phyloP scores from a whole-genome alignment of 2,888 invertebrate genomes.

The Pyrrhia umbra region DNA sequence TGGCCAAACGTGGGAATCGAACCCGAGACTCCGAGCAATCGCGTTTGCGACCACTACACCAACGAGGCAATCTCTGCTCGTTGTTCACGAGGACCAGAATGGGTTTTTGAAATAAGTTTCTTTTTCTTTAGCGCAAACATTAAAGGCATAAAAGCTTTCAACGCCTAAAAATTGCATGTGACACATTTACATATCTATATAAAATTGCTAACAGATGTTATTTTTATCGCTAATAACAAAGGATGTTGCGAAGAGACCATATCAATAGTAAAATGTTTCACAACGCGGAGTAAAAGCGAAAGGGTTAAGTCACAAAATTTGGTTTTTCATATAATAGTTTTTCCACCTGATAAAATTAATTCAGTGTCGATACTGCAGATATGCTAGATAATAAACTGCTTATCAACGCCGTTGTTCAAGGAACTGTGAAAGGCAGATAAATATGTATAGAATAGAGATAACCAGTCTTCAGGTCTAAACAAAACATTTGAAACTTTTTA shows the following conservation, averaged over 20 bases:
- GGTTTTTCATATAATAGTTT: constrained; percentile 7
- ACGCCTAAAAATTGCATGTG: constrained; percentile 9
- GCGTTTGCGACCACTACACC: too few relatives aligned
- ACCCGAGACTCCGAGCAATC: too few relatives aligned
- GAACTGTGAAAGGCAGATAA: not conserved
- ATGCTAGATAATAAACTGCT: constrained; percentile 3
- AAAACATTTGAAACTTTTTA: constrained; percentile 23
- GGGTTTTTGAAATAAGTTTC: too few relatives aligned
- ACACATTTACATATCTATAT: constrained; percentile 25
- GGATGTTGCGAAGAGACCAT: constrained; percentile 71
- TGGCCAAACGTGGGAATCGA: too few relatives aligned
- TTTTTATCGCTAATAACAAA: constrained; percentile 72
- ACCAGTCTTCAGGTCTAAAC: constrained; percentile 20
- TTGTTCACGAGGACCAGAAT: too few relatives aligned
- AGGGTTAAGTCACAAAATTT: constrained; percentile 26
- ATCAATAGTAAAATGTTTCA: constrained; percentile 70
- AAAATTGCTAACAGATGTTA: constrained; percentile 60
- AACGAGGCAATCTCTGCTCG: too few relatives aligned
- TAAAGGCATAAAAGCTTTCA: too few relatives aligned
- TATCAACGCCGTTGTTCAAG: not conserved
- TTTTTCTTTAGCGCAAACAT: too few relatives aligned
- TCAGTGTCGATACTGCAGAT: constrained; percentile 10
- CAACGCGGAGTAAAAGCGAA: constrained; percentile 53
- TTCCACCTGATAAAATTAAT: constrained; percentile 10
- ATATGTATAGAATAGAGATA: constrained; percentile 15